These are phyloP conservation scores for Calliphora vicina DNA, from an alignment of 1,140 invertebrate species.

Conservation along the genomic window DNA sequence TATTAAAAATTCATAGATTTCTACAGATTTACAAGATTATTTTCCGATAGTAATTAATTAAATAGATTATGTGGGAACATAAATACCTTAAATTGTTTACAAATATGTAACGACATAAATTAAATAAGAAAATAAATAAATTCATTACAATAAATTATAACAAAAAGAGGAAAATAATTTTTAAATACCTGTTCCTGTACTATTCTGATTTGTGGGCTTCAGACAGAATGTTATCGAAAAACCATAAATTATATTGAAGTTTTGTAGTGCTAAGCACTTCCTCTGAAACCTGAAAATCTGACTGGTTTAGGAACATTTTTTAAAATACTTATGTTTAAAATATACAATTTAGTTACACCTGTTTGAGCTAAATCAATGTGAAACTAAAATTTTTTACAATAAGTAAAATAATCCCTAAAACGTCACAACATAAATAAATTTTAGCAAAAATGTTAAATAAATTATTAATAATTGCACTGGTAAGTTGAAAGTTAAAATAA, in stretches of 20 bases:
- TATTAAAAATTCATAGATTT: slow-evolving; percentile 2
- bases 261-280: too few relatives aligned
- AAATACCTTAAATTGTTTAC: background rate
- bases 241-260: too few relatives aligned
- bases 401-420: too few relatives aligned
- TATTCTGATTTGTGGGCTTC: too few relatives aligned
- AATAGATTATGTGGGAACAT: background rate
- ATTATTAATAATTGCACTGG: background rate
- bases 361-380: background rate
- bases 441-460: background rate
- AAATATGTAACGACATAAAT: background rate
- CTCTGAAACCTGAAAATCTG: too few relatives aligned
- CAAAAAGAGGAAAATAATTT: too few relatives aligned
- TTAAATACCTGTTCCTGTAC: too few relatives aligned
- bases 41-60: background rate
- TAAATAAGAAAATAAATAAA: background rate
- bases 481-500: slow-evolving; percentile 5
- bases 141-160: background rate
- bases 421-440: background rate
- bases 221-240: too few relatives aligned
- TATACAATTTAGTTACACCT: too few relatives aligned
- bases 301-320: too few relatives aligned
- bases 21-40: background rate
- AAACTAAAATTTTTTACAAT: background rate
- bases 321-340: too few relatives aligned